A percentile compares a stretch with the other conserved stretches of the same genome.
Evolutionary conservation across 2,888 invertebrate genomes (phyloP).

Genomic region (Ophioninae sp.): DNA sequence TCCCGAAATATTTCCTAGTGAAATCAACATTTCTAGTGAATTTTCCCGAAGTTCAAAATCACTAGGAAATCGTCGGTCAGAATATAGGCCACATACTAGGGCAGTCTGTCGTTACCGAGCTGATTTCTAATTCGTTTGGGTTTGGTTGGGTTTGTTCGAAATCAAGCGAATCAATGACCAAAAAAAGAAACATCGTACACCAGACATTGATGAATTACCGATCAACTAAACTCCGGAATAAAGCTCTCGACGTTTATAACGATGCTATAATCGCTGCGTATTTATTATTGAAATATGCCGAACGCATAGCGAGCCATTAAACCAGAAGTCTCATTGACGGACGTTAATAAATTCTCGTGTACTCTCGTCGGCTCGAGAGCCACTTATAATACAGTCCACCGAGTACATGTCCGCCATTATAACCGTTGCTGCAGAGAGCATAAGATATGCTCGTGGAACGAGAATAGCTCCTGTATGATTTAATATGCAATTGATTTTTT

Average conservation of each 20-base stretch:
- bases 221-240: not conserved
- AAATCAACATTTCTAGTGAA: not conserved
- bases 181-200: not conserved
- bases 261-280: conserved; percentile 7
- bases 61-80: not conserved
- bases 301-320: conserved; percentile 1
- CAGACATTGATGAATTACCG: not conserved
- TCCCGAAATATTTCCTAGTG: not conserved
- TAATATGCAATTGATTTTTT: conserved; percentile 53
- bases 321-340: conserved; percentile 38
- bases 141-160: no score
- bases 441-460: conserved; percentile 29
- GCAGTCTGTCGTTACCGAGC: no score
- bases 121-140: no score
- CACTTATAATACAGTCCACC: not conserved
- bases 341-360: conserved; percentile 34
- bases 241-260: not conserved
- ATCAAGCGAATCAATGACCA: not conserved
- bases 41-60: not conserved
- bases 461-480: conserved; percentile 50
- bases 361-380: conserved; percentile 25
- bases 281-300: not conserved
- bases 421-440: conserved; percentile 14
- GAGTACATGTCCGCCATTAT: conserved; percentile 6
- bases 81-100: no score